Conservation (phyloP, 2,888 invertebrate genomes). For the Panzeria rudis region DNA sequence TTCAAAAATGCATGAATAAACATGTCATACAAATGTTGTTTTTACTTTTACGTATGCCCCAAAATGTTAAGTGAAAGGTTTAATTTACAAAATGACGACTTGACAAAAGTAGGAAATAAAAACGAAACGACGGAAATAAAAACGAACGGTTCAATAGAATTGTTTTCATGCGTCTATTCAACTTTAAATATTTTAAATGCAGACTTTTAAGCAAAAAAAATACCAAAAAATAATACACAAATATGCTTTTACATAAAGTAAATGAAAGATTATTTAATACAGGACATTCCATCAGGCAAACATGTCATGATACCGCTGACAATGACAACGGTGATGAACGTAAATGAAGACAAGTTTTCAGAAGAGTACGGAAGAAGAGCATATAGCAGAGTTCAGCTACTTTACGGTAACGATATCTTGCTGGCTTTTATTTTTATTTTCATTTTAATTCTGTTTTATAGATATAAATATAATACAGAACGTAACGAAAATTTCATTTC, state of each 20-base stretch:
- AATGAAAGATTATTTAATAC: constrained; percentile 51
- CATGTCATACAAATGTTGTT: constrained; percentile 20
- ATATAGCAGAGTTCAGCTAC: constrained; percentile 27
- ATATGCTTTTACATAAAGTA: neutral
- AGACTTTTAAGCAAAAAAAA: constrained; percentile 9
- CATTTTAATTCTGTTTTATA: neutral
- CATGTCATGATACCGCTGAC: constrained; percentile 26
- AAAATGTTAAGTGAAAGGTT: constrained; percentile 20
- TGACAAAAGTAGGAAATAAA: constrained; percentile 8
- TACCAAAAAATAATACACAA: neutral
- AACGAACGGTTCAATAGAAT: constrained; percentile 27
- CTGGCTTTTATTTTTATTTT: constrained; percentile 9
- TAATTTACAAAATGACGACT: constrained; percentile 31
- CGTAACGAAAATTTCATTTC: constrained; percentile 44
- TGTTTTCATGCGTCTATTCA: constrained; percentile 11
- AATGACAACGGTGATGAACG: constrained; percentile 24
- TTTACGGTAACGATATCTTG: constrained; percentile 50
- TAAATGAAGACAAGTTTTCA: constrained; percentile 31
- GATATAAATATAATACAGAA: constrained; percentile 21
- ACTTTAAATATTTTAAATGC: constrained; percentile 47
- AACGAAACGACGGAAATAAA: neutral
- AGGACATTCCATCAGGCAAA: constrained; percentile 63
- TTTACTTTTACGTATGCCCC: neutral
- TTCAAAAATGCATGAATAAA: constrained; percentile 18
- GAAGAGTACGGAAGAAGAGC: neutral